These are phyloP conservation scores for Poeciliopsis prolifica DNA, from an alignment of 2,113 vertebrate species.

Conservation along the genomic window DNA sequence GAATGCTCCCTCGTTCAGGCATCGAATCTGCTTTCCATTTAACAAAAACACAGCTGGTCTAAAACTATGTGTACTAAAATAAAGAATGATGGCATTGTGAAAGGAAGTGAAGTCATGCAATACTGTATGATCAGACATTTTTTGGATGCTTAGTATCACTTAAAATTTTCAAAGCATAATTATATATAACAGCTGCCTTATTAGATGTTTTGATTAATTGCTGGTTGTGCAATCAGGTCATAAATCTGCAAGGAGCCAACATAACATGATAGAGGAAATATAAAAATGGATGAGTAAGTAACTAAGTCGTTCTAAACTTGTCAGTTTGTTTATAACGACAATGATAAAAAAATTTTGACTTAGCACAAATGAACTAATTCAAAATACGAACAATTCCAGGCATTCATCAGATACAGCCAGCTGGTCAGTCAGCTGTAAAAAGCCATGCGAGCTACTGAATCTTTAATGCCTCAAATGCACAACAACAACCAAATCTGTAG, in stretches of 20 bases:
- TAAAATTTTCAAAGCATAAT: not conserved
- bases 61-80: not conserved
- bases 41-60: constrained; percentile 47
- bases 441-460: constrained; percentile 29
- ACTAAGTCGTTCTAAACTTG: not conserved
- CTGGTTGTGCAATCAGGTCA: constrained; percentile 11
- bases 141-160: no score
- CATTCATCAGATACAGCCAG: constrained; percentile 4
- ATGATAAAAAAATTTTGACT: not conserved
- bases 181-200: not conserved
- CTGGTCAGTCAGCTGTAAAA: constrained; percentile 3
- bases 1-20: constrained; percentile 6
- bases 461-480: constrained; percentile 41
- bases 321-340: not conserved
- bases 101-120: not conserved
- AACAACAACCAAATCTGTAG: not conserved
- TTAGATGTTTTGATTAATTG: not conserved
- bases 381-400: not conserved
- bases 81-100: not conserved
- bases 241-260: not conserved
- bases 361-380: no score
- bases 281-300: not conserved
- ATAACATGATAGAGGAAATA: not conserved
- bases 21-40: constrained; percentile 56
- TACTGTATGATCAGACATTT: no score